Evolutionary conservation across 1,140 invertebrate genomes (phyloP), one percentile per base, ranked within the genome.

Genomic region (Brachionus paranguensis): DNA sequence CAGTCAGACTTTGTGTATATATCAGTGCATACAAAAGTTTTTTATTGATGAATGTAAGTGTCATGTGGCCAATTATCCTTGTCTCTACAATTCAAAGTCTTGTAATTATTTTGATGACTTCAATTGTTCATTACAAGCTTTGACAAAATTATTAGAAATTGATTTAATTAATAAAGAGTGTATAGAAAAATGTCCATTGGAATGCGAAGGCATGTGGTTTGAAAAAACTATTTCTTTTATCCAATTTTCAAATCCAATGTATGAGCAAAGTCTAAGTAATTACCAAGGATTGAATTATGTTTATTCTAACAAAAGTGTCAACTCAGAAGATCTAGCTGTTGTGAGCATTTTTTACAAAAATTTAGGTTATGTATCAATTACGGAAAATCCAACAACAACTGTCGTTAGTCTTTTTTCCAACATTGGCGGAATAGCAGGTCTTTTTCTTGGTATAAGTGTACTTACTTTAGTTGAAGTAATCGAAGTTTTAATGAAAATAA

Each of bases 311-410:
- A n/a, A 45, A 20, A 17, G 2, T 24, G 17, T 43, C 8, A 45
- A 20, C 6, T n/a, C 33, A 17, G 41, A 45, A 4, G 33, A 74
- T 74, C 14, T 74, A 4, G 33, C 70, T 2, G 17, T 24, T 1
- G 41, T 79, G 20, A 79, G 24, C 12, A 79, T 79, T 55, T 79
- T 53, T 37, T 79, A 79, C 47, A 50, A 29, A 55, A 55, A 14
- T 20, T 14, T 79, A 43, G 5, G 14, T 55, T 79, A 79, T 55
- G 8, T 24, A 41, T 24, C 47, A 33, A 55, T 20, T 37, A 33
- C 24, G 3, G 78, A 79, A 24, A 29, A 6, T 12, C 12, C 3
- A 24, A 79, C 11, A 24, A 50, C 3, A 64, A 10, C 11, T 12
- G 12, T 55, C 1, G n/a, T 64, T 14, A 24, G 20, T 60, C 17